Base-by-base conservation (phyloP, 2,888 invertebrate genomes). In the Pediacus dermestoides region DNA sequence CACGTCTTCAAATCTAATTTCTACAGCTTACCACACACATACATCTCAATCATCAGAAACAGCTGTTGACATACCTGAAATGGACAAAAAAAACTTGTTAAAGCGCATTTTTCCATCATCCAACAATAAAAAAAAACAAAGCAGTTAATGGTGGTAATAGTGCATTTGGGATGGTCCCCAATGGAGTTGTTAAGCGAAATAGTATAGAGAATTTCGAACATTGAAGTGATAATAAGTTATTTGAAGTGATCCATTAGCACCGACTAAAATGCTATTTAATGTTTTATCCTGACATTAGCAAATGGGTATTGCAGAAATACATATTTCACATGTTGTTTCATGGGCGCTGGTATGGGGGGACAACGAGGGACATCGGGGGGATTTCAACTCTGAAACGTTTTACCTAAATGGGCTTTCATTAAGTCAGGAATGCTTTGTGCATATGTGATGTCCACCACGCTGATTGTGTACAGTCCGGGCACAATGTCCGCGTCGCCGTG, bases 361-460 rank as follows among this genome's bases (percentile, higher is more conserved):
- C 46, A 44, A 43, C 6, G 39, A 22, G 45, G 30, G 43, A 36
- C 16, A 22, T 13, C 7, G 41, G 38, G 27, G 43, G 41, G 42
- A 37, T 25, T 43, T 41, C 44, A 54, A 28, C 28, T 28, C 56
- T 57, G 63, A 62, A 66, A 63, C 66, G 64, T 64, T 68, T 67
- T 66, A 66, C 64, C 66, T 66, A 68, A 52, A 68, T 67, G 67
- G 66, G 60, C 64, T 66, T 67, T 67, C 67, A 68, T 68, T 67
- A 66, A 65, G 64, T 61, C 60, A 58, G 66, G 65, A 67, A 67
- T 66, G 66, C 67, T 68, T 68, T 68, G 67, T 68, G 67, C 66
- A 67, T 67, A 66, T 66, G 66, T 64, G 67, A 68, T 64, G 67
- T 66, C 63, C 62, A 60, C 61, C 62, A 60, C 61, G 62, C 59